These are phyloP conservation scores for Himalopsyche tibetana DNA, from an alignment of 2,888 invertebrate genomes.

Conservation along the genomic window DNA sequence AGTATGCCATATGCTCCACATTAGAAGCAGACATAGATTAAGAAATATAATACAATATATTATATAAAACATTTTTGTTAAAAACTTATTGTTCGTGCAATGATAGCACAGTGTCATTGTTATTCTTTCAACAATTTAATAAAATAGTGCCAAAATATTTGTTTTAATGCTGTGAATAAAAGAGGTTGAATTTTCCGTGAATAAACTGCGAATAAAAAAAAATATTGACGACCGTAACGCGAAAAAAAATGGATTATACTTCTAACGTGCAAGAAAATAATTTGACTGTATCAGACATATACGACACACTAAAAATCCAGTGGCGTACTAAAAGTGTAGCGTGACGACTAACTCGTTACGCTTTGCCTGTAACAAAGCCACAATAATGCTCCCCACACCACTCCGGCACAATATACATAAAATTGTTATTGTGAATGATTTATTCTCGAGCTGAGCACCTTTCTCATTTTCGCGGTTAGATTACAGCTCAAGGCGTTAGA, in stretches of 20 bases:
- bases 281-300: conserved; percentile 40
- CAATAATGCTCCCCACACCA: conserved; percentile 41
- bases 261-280: conserved; percentile 30
- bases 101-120: too few species aligned
- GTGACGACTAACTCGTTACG: conserved; percentile 64
- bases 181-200: too few species aligned
- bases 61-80: too few species aligned
- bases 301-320: conserved; percentile 42
- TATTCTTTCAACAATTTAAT: too few species aligned
- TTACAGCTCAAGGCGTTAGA: conserved; percentile 20
- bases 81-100: too few species aligned
- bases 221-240: conserved; percentile 33
- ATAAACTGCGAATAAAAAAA: background rate
- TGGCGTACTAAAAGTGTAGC: conserved; percentile 53
- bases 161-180: too few species aligned
- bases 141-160: too few species aligned
- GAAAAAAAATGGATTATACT: conserved; percentile 1
- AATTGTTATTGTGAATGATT: conserved; percentile 42
- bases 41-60: too few species aligned
- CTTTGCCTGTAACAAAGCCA: conserved; percentile 60
- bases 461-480: conserved; percentile 32
- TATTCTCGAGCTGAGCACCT: conserved; percentile 25
- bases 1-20: too few species aligned
- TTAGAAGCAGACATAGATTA: too few species aligned
- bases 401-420: conserved; percentile 32